These are phyloP conservation scores for Helobdella robusta DNA, from an alignment of 2,888 invertebrate genomes.

Conservation along the genomic window DNA sequence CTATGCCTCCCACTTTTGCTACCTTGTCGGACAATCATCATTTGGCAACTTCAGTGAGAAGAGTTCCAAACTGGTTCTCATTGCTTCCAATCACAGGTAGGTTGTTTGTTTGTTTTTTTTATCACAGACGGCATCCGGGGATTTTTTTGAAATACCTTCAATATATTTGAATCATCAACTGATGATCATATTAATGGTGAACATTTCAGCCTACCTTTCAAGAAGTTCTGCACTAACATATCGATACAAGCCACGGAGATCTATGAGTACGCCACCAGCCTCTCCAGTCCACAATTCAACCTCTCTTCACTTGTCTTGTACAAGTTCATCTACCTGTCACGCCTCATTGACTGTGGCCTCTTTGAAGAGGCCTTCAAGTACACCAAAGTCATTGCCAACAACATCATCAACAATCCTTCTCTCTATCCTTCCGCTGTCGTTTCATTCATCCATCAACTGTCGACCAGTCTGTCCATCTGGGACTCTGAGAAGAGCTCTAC, in stretches of 20 bases:
- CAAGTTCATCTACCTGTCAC: constrained; percentile 70
- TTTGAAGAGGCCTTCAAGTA: constrained; percentile 70
- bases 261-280: constrained; percentile 79
- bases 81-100: constrained; percentile 62
- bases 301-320: constrained; percentile 71
- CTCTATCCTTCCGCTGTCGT: constrained; percentile 34
- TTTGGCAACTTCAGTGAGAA: constrained; percentile 55
- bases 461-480: constrained; percentile 61
- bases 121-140: background rate
- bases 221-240: constrained; percentile 63
- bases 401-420: constrained; percentile 57
- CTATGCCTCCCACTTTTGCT: constrained; percentile 89
- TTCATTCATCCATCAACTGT: constrained; percentile 43
- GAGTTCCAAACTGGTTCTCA: constrained; percentile 64
- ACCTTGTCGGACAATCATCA: constrained; percentile 70
- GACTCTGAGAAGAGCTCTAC: constrained; percentile 55
- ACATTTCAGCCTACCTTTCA: constrained; percentile 37
- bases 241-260: constrained; percentile 89
- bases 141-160: background rate
- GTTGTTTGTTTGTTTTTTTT: background rate
- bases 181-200: no score
- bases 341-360: constrained; percentile 68
- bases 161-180: background rate
- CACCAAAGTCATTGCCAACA: constrained; percentile 67
- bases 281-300: constrained; percentile 66